These are phyloP conservation scores for Drosophila punjabiensis DNA, from an alignment of 1,140 invertebrate genomes.

Conservation along the genomic window DNA sequence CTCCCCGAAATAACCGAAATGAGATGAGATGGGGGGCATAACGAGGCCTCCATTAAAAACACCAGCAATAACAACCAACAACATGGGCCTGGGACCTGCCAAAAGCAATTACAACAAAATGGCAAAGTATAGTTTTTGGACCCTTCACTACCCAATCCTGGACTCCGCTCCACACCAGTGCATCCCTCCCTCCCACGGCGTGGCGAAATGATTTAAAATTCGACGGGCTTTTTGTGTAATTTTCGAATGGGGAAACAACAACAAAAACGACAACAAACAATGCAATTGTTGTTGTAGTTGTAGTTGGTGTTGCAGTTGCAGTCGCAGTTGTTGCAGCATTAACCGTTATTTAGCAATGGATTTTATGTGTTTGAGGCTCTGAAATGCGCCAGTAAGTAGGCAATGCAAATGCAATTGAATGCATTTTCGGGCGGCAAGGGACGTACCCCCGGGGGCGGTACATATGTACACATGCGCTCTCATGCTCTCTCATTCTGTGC, in stretches of 20 bases:
- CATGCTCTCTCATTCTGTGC: neutral
- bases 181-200: slow-evolving; percentile 1
- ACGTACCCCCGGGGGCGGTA: neutral
- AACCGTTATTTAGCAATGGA: slow-evolving; percentile 70
- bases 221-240: slow-evolving; percentile 55
- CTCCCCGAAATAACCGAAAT: slow-evolving; percentile 15
- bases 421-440: slow-evolving; percentile 6
- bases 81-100: slow-evolving; percentile 28
- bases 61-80: slow-evolving; percentile 30
- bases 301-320: slow-evolving; percentile 12
- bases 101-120: slow-evolving; percentile 72
- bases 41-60: slow-evolving; percentile 39
- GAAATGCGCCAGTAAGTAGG: slow-evolving; percentile 47
- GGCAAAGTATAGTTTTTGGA: slow-evolving; percentile 48
- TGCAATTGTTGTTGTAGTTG: slow-evolving; percentile 12
- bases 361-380: slow-evolving; percentile 38
- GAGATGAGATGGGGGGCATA: slow-evolving; percentile 27
- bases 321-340: slow-evolving; percentile 57
- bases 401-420: slow-evolving; percentile 59
- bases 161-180: neutral
- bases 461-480: slow-evolving; percentile 5
- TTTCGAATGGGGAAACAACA: slow-evolving; percentile 52
- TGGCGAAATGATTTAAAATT: slow-evolving; percentile 68
- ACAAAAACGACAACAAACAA: slow-evolving; percentile 22
- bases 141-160: neutral